Conservation (phyloP, 2,113 vertebrate species). For the Poeciliopsis prolifica region DNA sequence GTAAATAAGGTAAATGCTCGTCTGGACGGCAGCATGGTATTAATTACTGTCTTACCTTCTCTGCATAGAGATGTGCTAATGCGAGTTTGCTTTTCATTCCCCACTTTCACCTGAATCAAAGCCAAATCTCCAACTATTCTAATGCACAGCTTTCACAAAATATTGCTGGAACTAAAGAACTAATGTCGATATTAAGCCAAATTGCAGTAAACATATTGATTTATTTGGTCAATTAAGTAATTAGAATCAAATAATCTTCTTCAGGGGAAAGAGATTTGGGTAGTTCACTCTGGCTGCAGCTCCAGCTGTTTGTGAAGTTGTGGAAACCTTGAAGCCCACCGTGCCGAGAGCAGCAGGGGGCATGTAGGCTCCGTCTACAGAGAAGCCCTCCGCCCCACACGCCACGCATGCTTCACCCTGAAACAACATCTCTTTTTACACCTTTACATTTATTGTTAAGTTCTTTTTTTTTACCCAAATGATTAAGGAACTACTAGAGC, state of each 20-base stretch:
- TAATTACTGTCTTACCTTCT: slow-evolving; percentile 20
- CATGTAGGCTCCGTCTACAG: too few relatives aligned
- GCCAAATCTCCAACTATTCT: background rate
- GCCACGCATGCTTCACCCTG: too few relatives aligned
- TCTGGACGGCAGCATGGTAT: background rate
- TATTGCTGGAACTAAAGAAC: background rate
- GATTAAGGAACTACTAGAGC: too few relatives aligned
- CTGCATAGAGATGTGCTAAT: slow-evolving; percentile 10
- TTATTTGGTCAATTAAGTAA: background rate
- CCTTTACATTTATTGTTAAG: too few relatives aligned
- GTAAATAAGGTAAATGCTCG: slow-evolving; percentile 13
- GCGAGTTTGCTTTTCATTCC: background rate
- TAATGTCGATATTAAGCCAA: background rate
- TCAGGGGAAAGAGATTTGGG: background rate
- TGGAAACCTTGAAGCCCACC: too few relatives aligned
- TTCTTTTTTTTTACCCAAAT: too few relatives aligned
- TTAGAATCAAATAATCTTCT: background rate
- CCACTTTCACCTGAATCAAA: background rate
- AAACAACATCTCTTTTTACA: too few relatives aligned
- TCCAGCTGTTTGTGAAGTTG: too few relatives aligned
- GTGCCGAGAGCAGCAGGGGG: too few relatives aligned
- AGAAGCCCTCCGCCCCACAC: too few relatives aligned
- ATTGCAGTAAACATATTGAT: background rate
- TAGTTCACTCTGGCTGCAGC: too few relatives aligned
- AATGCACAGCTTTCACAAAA: background rate